Conservation (phyloP, 2,888 invertebrate species). For the Harpalus rufipes region DNA sequence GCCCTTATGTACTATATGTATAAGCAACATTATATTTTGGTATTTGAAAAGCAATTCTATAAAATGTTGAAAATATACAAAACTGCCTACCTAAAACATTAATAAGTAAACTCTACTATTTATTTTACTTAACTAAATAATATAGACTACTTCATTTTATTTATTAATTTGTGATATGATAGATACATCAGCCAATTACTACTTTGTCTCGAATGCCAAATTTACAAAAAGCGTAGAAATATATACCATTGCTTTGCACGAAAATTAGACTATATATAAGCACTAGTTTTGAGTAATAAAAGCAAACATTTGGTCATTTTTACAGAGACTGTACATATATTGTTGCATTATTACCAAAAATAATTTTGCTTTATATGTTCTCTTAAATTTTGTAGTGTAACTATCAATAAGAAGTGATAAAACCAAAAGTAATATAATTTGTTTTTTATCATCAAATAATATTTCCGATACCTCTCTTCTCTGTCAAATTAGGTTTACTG, state of each 20-base stretch:
- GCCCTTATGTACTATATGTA: conserved; percentile 53
- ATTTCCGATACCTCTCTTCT: conserved; percentile 10
- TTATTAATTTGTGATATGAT: conserved; percentile 27
- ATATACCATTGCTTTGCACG: conserved; percentile 61
- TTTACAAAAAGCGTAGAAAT: conserved; percentile 53
- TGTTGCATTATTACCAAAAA: conserved; percentile 16
- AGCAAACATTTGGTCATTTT: conserved; percentile 50
- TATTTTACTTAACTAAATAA: conserved; percentile 7
- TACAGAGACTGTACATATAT: conserved; percentile 44
- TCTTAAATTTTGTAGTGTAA: conserved; percentile 57
- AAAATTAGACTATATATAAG: conserved; percentile 59
- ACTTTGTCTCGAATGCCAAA: conserved; percentile 27
- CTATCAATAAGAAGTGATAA: conserved; percentile 20
- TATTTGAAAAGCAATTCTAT: conserved; percentile 56
- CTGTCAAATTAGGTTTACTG: conserved; percentile 40
- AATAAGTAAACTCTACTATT: conserved; percentile 38
- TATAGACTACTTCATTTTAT: conserved; percentile 17
- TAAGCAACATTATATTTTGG: conserved; percentile 65
- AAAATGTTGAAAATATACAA: conserved; percentile 54
- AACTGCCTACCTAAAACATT: conserved; percentile 50
- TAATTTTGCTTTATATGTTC: conserved; percentile 59
- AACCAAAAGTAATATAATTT: conserved; percentile 7
- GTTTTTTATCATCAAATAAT: conserved; percentile 4
- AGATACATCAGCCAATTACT: conserved; percentile 38
- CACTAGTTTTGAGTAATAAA: conserved; percentile 60